Base-by-base conservation (phyloP, 2,113 vertebrate genomes). In the Saccopteryx bilineata region DNA sequence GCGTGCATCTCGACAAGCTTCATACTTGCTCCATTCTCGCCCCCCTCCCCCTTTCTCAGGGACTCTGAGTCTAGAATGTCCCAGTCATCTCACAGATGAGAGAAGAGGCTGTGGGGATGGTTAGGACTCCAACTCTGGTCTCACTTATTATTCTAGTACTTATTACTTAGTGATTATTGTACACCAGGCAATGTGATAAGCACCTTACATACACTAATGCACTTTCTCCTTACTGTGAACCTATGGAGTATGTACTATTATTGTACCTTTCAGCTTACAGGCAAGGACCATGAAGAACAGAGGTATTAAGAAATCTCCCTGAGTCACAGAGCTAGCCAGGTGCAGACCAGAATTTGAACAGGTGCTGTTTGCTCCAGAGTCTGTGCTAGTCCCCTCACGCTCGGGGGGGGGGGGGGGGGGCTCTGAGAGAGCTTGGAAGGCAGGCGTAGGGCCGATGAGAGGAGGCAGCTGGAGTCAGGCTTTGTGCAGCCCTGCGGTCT, bases 401-500 rank as follows among this genome's bases (percentile, higher is more conserved):
- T 39, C 39, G 39, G 39, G 39, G 39, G 39, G 39, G 39, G 39
- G 39, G 39, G 39, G 39, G 1, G 24, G 9, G 33, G 12, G 26
- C 50, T 60, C 19, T 7, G 60, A 81, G 69, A 50, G 79, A 52
- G 46, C 56, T 65, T 52, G 0, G 26, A 84, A 72, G 82, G 61
- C 46, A 56, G 33, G 23, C 26, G 33, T 0, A 33, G 33, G 14
- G 48, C 74, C 50, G 84, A 48, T 2, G 1, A 72, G 58, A 52
- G 58, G 50, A 66, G 66, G 84, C 75, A 54, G 54, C 7, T 0
- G 52, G 76, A 19, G 21, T 8, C 7, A 24, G 52, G n/a, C 68
- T 76, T 6, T 6, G 0, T 4, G 14, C 4, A 33, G n/a, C 21
- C 46, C 1, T 65, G 33, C 1, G 3, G 5, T 76, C 33, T 71